Conservation (phyloP, 37 sponge, comb jelly and placozoan genomes). For the Chondrosia reniformis region DNA sequence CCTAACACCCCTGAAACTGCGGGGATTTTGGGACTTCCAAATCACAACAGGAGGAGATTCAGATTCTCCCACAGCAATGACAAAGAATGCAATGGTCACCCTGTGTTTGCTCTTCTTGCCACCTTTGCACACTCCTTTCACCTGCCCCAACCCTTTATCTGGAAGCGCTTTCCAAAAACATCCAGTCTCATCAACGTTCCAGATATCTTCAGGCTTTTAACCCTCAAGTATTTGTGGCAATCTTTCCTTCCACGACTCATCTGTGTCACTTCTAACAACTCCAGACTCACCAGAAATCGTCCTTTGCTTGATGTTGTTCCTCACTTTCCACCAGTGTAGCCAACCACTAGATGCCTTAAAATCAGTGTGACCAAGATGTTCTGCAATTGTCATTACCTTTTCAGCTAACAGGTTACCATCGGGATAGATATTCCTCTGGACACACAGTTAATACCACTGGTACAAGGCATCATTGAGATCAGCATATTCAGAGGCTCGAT, state of each 20-base stretch:
- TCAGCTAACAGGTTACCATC: background rate
- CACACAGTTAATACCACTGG: constrained; percentile 1
- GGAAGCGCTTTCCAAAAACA: background rate
- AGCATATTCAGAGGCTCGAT: constrained; percentile 2
- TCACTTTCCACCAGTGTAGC: too few relatives aligned
- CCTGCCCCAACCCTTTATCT: background rate
- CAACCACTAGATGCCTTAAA: constrained; percentile 1
- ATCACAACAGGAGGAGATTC: background rate
- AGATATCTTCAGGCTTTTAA: background rate
- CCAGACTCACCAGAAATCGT: too few relatives aligned
- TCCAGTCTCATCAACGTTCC: background rate
- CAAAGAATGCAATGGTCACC: background rate
- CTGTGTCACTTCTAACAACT: background rate
- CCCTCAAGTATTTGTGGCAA: background rate
- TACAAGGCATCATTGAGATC: background rate
- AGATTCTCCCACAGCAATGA: too few relatives aligned
- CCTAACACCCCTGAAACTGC: background rate
- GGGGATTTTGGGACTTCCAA: background rate
- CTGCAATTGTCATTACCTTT: background rate
- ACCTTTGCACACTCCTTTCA: background rate
- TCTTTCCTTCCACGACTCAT: background rate
- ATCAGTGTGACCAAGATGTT: background rate
- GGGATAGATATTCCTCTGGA: background rate
- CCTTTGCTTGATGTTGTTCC: too few relatives aligned
- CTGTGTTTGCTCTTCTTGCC: background rate